Base-by-base conservation (phyloP, 1,140 invertebrate genomes). In the Drosophila subobscura region DNA sequence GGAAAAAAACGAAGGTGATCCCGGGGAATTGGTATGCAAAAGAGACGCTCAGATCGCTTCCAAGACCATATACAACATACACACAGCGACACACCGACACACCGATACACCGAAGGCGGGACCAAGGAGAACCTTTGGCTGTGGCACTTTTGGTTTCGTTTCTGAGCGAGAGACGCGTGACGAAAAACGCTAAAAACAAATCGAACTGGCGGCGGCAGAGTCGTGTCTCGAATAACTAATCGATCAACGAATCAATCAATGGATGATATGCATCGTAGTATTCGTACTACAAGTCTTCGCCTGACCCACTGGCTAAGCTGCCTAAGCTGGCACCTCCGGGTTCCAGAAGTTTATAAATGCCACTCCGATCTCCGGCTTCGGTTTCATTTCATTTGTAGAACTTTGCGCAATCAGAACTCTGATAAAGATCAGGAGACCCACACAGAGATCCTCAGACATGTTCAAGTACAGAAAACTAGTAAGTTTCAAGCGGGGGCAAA, bases 111-210 rank as follows among this genome's bases (percentile, higher is more conserved):
- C 50, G 58, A 75, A 67, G 75, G 66, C 33, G 73, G 73, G 65
- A 64, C 75, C 79, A 88, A 88, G 78, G 83, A 78, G 83, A 86
- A 86, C 83, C 74, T 81, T 72, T 79, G 68, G 71, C 79, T 80
- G 33, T 77, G 76, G 33, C 84, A 86, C 77, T 86, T 86, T 86
- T 86, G 60, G 65, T 84, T 84, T 84, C 79, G 57, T 83, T 80
- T 50, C 42, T 4, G 44, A 46, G 42, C 76, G 81, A 46, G 42
- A 78, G 81, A 78, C 63, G 71, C 58, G 75, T 84, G 79, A 84
- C 79, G 61, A 77, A 72, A 63, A 58, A 47, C 61, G 55, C 59
- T 52, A 58, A n/a, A n/a, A 79, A 64, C 50, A 72, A 79, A 76
- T 73, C 61, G 65, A 75, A 61, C 7, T n/a, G 44, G 29, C 20